Base-by-base conservation (phyloP, 2,888 invertebrate species). In the Notodonta dromedarius region DNA sequence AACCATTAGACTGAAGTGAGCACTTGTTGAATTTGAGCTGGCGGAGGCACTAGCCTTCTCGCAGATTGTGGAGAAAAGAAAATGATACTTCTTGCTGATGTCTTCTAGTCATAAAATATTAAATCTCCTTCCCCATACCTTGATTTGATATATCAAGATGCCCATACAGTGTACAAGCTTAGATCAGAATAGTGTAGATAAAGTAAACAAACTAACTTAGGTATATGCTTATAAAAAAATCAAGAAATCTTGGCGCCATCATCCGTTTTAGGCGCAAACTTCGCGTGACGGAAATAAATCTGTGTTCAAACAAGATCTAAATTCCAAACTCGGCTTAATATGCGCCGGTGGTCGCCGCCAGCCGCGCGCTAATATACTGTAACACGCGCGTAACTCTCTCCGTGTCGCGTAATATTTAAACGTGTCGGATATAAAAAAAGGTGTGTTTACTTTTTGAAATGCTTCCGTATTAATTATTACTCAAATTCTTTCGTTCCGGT, bases 301-400 rank as follows among this genome's bases (percentile, higher is more conserved):
- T 13, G 13, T 39, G 9, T 35, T n/a, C 1, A 14, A 24, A n/a
- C 39, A 24, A 54, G 39, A 54, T 39, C 54, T 39, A 54, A 54
- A 54, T 39, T 39, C 39, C 54, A 35, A 24, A 51, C 24, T 32
- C 32, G 32, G 16, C 5, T 50, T 50, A 11, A 50, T 54, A 54
- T 54, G 54, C 54, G 54, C 14, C 39, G n/a, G 54, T 39, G 54
- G 39, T 40, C 44, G 24, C 40, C 40, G 56, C 44, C 14, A 53
- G 6, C 24, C 51, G 40, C 56, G 40, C 56, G 44, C 56, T 39
- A 56, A 44, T 24, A 44, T 44, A 56, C 24, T 56, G 56, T 56
- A 56, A 55, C 55, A 8, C 55, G 40, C 55, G 40, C 55, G 40
- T 55, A 55, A 44, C 56, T 56, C 56, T 56, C 56, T 44, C 56